A percentile compares a stretch with the other conserved stretches of the same genome.
phyloP scores from a whole-genome alignment of 2,888 invertebrate genomes.

The Parelbella ahira region DNA sequence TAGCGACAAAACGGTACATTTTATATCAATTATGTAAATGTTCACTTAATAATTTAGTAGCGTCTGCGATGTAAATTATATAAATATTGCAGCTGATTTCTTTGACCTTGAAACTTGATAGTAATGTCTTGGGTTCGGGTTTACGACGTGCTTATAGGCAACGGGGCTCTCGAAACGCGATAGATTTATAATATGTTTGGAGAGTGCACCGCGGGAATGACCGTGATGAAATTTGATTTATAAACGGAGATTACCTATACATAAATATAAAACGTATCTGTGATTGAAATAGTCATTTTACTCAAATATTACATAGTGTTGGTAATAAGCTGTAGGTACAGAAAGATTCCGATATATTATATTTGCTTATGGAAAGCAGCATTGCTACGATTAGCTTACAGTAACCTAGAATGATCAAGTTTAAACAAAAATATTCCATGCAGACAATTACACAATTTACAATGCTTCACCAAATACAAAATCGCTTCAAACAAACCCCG shows the following conservation, averaged over 20 bases:
- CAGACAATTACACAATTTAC: too few relatives aligned
- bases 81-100: slow-evolving; percentile 28
- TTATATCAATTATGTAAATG: slow-evolving; percentile 44
- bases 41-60: slow-evolving; percentile 32
- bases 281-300: too few relatives aligned
- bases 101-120: slow-evolving; percentile 32
- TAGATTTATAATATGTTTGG: slow-evolving; percentile 20
- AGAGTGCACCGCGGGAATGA: slow-evolving; percentile 7
- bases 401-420: too few relatives aligned
- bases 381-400: too few relatives aligned
- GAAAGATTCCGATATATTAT: too few relatives aligned
- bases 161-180: slow-evolving; percentile 8
- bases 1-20: slow-evolving; percentile 33
- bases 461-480: too few relatives aligned
- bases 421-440: too few relatives aligned
- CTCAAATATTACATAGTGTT: too few relatives aligned
- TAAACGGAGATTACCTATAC: background rate
- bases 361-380: too few relatives aligned
- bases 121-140: slow-evolving; percentile 8
- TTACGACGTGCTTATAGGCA: slow-evolving; percentile 20
- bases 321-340: too few relatives aligned
- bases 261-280: too few relatives aligned
- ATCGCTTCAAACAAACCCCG: too few relatives aligned
- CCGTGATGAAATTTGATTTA: slow-evolving; percentile 11
- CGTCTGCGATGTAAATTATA: slow-evolving; percentile 28